A percentile compares a stretch with the other conserved stretches of the same genome.
Evolutionary conservation across 2,113 vertebrate species (phyloP).

Genomic region (Sapayoa aenigma): DNA sequence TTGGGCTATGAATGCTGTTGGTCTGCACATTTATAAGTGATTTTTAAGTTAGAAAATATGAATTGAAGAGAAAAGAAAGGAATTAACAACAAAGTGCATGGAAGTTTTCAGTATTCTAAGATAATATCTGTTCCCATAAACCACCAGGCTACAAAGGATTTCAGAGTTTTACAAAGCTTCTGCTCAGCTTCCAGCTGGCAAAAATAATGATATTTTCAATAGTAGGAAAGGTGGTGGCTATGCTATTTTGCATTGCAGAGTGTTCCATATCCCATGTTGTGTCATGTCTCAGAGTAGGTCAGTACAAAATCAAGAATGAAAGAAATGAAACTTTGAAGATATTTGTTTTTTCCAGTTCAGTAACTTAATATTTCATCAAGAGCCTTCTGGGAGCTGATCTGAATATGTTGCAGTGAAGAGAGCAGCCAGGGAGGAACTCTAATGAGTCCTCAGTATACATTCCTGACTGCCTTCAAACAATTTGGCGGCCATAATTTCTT

Average conservation of each 20-base stretch:
- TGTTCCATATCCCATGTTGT: slow-evolving; percentile 52
- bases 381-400: slow-evolving; percentile 41
- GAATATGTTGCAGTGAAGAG: slow-evolving; percentile 38
- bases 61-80: neutral
- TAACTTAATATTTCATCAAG: slow-evolving; percentile 60
- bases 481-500: slow-evolving; percentile 37
- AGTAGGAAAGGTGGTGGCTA: slow-evolving; percentile 48
- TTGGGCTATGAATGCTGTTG: neutral
- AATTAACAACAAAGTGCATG: neutral
- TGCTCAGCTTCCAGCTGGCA: slow-evolving; percentile 53
- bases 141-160: slow-evolving; percentile 35
- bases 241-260: slow-evolving; percentile 39
- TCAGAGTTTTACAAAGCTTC: slow-evolving; percentile 20
- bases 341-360: slow-evolving; percentile 59
- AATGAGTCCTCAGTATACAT: slow-evolving; percentile 52
- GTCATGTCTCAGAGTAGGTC: slow-evolving; percentile 59
- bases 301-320: slow-evolving; percentile 61
- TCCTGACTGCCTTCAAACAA: slow-evolving; percentile 56
- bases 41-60: neutral
- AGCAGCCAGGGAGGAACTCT: slow-evolving; percentile 53
- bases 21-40: neutral
- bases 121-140: slow-evolving; percentile 46
- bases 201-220: neutral
- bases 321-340: slow-evolving; percentile 61
- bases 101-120: slow-evolving; percentile 29